phyloP scores from a whole-genome alignment of 2,113 vertebrate genomes.

The Orcinus orca region DNA sequence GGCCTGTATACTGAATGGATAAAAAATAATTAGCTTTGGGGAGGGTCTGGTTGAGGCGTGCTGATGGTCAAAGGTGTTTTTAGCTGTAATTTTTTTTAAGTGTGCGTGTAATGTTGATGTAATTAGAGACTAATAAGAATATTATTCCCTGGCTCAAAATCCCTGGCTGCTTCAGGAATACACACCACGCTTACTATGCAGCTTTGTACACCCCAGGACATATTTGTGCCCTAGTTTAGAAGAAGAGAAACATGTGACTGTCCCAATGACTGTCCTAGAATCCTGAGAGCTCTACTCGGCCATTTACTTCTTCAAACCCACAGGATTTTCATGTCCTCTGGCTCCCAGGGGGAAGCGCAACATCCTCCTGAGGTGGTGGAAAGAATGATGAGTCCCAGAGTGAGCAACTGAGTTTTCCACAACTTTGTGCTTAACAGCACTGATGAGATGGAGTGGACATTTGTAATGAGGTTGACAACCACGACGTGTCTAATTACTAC shows the following conservation, averaged over 20 bases:
- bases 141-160: not conserved
- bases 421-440: not conserved
- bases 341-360: not conserved
- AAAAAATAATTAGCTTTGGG: not conserved
- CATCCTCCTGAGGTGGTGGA: not conserved
- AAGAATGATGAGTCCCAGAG: not conserved
- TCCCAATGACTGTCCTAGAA: not conserved
- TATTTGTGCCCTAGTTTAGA: not conserved
- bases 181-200: rapidly evolving
- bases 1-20: not conserved
- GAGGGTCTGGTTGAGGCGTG: not conserved
- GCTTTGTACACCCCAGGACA: not conserved
- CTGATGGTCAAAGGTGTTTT: not conserved
- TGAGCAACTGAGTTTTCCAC: not conserved
- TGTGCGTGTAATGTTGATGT: not conserved
- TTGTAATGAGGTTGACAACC: not conserved
- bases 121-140: not conserved
- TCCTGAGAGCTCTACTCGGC: not conserved
- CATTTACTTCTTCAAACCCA: not conserved
- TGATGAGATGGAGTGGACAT: not conserved
- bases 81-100: not conserved
- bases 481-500: not conserved
- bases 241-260: not conserved
- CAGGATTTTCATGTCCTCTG: rapidly evolving
- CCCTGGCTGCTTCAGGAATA: not conserved